Conservation (phyloP, 2,797 vertebrate genomes). For the Tauraco hartlaubi region DNA sequence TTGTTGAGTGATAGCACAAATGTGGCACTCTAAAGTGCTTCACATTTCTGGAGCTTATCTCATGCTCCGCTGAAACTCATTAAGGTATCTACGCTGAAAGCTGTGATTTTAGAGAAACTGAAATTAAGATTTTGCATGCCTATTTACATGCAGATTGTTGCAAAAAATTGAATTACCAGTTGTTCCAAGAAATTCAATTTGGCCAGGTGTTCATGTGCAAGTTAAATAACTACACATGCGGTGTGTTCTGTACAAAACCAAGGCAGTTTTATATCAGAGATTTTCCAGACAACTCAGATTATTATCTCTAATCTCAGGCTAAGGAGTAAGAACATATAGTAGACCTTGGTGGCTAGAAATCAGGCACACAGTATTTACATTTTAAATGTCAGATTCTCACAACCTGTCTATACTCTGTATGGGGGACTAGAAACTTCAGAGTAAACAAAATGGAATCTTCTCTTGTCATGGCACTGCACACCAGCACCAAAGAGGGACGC, state of each 20-base stretch:
- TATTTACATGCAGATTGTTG: conserved; percentile 46
- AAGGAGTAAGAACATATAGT: neutral
- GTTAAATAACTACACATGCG: neutral
- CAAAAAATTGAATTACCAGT: conserved; percentile 33
- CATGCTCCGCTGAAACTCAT: conserved; percentile 50
- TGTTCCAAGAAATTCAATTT: conserved; percentile 44
- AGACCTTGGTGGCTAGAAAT: neutral
- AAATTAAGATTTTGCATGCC: conserved; percentile 55
- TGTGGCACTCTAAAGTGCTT: neutral
- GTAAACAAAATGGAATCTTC: neutral
- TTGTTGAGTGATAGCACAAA: conserved; percentile 45
- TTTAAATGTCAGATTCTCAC: neutral
- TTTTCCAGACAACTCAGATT: neutral
- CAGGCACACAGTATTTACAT: neutral
- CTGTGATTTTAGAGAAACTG: conserved; percentile 28
- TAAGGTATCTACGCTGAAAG: conserved; percentile 37
- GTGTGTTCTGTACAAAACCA: neutral
- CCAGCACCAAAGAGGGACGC: neutral
- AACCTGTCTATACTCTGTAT: neutral
- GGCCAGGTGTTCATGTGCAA: neutral
- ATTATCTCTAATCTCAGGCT: neutral
- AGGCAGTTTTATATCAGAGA: neutral
- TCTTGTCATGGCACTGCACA: neutral
- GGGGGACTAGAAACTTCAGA: neutral
- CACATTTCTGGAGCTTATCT: conserved; percentile 43